These are phyloP conservation scores for Xanthostigma xanthostigma DNA, from an alignment of 2,888 invertebrate genomes.

Conservation along the genomic window DNA sequence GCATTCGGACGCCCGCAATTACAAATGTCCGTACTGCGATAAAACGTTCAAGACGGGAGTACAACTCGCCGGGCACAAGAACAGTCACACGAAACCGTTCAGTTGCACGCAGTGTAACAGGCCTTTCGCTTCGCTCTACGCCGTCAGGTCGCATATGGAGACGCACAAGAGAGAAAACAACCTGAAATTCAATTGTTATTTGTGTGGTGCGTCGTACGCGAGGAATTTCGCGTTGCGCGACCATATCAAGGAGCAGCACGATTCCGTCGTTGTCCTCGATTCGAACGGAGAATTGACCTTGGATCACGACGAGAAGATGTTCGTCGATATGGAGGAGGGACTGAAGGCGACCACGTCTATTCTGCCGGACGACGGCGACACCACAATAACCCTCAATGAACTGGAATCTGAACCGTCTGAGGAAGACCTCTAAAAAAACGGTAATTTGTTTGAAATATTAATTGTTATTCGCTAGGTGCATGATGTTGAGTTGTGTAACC, in stretches of 20 bases:
- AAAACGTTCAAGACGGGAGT: slow-evolving; percentile 71
- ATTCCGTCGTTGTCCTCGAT: slow-evolving; percentile 11
- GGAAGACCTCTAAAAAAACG: too few relatives aligned
- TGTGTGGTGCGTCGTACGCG: slow-evolving; percentile 65
- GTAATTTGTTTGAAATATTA: too few relatives aligned
- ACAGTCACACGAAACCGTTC: slow-evolving; percentile 69
- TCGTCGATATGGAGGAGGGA: slow-evolving; percentile 15
- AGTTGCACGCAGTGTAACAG: slow-evolving; percentile 61
- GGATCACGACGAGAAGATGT: not conserved
- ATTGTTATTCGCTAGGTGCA: too few relatives aligned
- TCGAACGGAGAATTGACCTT: slow-evolving; percentile 4
- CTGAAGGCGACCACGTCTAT: slow-evolving; percentile 20
- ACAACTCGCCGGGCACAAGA: slow-evolving; percentile 64
- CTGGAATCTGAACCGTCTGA: too few relatives aligned
- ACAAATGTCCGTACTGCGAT: slow-evolving; percentile 60
- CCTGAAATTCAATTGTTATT: slow-evolving; percentile 49
- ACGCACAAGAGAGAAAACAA: slow-evolving; percentile 55
- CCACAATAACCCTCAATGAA: too few relatives aligned
- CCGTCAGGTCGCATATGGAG: slow-evolving; percentile 60
- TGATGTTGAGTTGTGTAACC: too few relatives aligned
- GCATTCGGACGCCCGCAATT: slow-evolving; percentile 60
- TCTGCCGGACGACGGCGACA: slow-evolving; percentile 19
- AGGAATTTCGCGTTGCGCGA: slow-evolving; percentile 58
- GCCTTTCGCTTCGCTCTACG: slow-evolving; percentile 64
- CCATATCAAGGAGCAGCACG: slow-evolving; percentile 53